Conservation (phyloP, 2,113 vertebrate species). For the Mirza zaza region DNA sequence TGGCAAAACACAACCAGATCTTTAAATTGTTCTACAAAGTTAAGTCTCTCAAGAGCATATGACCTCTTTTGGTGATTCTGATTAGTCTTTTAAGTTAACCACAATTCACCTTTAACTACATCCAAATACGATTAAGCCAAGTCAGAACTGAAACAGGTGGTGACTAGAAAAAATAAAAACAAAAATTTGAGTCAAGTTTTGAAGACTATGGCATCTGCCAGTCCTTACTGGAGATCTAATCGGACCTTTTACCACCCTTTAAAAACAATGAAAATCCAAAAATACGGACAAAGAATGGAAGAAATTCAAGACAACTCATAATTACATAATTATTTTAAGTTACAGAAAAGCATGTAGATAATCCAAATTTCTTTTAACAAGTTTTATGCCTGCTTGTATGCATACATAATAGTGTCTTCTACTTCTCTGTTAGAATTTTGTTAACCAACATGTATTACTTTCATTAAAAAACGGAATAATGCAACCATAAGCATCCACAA, state of each 20-base stretch:
- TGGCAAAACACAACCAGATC: neutral
- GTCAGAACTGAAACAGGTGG: neutral
- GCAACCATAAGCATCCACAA: neutral
- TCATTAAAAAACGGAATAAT: neutral
- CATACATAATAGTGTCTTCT: neutral
- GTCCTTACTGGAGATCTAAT: neutral
- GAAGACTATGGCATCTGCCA: neutral
- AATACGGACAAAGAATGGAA: neutral
- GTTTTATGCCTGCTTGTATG: neutral
- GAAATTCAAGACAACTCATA: neutral
- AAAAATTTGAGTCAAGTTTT: neutral
- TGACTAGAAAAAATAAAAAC: neutral
- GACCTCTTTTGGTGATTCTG: neutral
- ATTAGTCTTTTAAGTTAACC: slow-evolving; percentile 46
- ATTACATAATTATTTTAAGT: neutral
- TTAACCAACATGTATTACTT: neutral
- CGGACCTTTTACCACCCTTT: neutral
- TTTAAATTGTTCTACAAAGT: neutral
- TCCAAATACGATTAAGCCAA: neutral
- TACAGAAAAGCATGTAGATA: neutral
- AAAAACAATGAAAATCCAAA: neutral
- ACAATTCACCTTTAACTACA: neutral
- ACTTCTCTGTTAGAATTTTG: neutral
- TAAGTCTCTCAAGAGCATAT: neutral
- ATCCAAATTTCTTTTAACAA: neutral